These are phyloP conservation scores for Aulostomus chinensis DNA, from an alignment of 2,797 vertebrate species.

Conservation along the genomic window DNA sequence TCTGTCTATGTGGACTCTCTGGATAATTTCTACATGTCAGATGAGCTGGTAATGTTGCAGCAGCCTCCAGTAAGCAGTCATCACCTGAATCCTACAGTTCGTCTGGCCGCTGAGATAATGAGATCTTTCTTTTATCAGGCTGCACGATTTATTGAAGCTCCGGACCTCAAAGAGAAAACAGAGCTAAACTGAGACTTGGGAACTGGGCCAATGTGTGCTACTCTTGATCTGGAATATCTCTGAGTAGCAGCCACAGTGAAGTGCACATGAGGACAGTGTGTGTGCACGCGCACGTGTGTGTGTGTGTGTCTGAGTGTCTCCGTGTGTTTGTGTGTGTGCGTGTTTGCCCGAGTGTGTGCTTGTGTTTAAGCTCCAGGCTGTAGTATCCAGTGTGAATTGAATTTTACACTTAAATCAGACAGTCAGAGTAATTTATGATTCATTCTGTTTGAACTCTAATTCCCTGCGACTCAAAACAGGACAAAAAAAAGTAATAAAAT, in stretches of 20 bases:
- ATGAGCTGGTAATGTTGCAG: constrained; percentile 11
- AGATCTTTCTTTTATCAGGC: constrained; percentile 52
- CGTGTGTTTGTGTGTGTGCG: constrained; percentile 2
- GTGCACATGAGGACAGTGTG: constrained; percentile 38
- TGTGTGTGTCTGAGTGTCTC: constrained; percentile 12
- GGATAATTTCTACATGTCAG: too few species aligned
- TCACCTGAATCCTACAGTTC: constrained; percentile 28
- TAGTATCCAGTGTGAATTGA: constrained; percentile 22
- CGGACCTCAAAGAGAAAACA: constrained; percentile 46
- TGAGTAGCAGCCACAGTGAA: constrained; percentile 34
- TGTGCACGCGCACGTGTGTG: constrained; percentile 9
- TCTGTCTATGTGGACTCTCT: too few species aligned
- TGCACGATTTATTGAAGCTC: constrained; percentile 55
- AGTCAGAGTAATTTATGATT: constrained; percentile 40
- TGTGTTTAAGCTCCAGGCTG: constrained; percentile 21
- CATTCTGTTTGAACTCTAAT: constrained; percentile 34
- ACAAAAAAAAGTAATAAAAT: constrained; percentile 22
- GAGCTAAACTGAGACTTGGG: constrained; percentile 51
- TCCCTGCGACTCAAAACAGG: constrained; percentile 9
- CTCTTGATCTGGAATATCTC: constrained; percentile 54
- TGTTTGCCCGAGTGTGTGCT: constrained; percentile 10
- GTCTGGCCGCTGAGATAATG: constrained; percentile 39
- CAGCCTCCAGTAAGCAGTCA: constrained; percentile 21
- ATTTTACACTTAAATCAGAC: constrained; percentile 33
- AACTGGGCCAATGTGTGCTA: constrained; percentile 50